phyloP scores from a whole-genome alignment of 2,888 invertebrate species.

The Cerastoderma edule region DNA sequence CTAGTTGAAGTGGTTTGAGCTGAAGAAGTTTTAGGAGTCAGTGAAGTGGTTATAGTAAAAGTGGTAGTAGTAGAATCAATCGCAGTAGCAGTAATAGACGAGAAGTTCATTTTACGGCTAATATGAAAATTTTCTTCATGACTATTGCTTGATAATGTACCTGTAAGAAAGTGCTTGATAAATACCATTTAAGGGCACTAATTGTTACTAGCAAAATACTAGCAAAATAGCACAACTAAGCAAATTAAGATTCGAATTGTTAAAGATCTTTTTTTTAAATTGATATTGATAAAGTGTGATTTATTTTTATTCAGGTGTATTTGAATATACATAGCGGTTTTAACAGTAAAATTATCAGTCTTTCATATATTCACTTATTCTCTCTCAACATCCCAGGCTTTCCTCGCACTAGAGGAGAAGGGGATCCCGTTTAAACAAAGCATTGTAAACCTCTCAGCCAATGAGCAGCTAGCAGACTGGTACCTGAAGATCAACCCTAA shows the following conservation, averaged over 20 bases:
- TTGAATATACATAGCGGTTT: not conserved
- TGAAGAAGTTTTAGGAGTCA: conserved; percentile 43
- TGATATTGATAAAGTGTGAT: not conserved
- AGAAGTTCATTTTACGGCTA: too few relatives aligned
- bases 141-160: too few relatives aligned
- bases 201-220: too few relatives aligned
- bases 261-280: not conserved
- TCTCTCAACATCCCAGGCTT: too few relatives aligned
- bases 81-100: too few relatives aligned
- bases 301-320: not conserved
- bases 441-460: conserved; percentile 47
- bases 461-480: conserved; percentile 67
- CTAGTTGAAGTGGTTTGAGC: conserved; percentile 42
- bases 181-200: too few relatives aligned
- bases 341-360: too few relatives aligned
- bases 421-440: conserved; percentile 60
- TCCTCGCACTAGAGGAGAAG: conserved; percentile 69
- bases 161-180: too few relatives aligned
- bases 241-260: not conserved
- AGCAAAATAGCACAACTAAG: not conserved
- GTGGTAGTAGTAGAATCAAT: conserved; percentile 45
- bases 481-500: conserved; percentile 68
- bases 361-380: too few relatives aligned
- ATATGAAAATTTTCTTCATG: too few relatives aligned
- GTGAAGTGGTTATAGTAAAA: conserved; percentile 39